A percentile compares a stretch with the other conserved stretches of the same genome.
Evolutionary conservation across 30 jellyfish, hydroid and myxozoan genomes (phyloP).

Genomic region (Nemopilema nomurai): DNA sequence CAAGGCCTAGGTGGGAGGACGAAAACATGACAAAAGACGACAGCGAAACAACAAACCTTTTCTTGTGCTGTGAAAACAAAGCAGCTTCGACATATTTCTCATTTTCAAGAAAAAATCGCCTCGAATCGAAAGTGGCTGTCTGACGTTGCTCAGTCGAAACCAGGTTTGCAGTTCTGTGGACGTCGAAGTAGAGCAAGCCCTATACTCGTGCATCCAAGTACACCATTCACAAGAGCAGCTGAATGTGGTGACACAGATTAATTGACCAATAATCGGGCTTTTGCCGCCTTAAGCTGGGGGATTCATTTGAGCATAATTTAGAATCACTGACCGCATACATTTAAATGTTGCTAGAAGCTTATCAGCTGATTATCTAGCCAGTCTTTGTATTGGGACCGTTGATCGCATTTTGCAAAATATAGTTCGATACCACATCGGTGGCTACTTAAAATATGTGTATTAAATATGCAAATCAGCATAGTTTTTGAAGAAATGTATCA

Average conservation of each 20-base stretch:
- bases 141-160: background rate
- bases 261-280: conserved; percentile 37
- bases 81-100: background rate
- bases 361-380: background rate
- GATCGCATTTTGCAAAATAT: background rate
- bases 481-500: too few species aligned
- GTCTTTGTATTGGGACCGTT: background rate
- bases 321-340: background rate
- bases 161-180: background rate
- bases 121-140: background rate
- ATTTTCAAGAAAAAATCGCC: background rate
- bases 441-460: too few species aligned
- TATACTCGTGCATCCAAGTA: background rate
- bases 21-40: too few species aligned
- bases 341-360: background rate
- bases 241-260: conserved; percentile 26
- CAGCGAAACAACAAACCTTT: background rate
- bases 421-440: background rate
- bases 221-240: conserved; percentile 17
- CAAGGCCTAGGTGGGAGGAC: too few species aligned
- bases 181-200: too few species aligned
- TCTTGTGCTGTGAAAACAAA: background rate
- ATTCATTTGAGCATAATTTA: background rate
- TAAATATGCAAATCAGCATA: too few species aligned
- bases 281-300: conserved; percentile 28